A percentile compares a stretch with the other conserved stretches of the same genome.
These are phyloP conservation scores for Agonum fuliginosum DNA, from an alignment of 2,888 invertebrate species.

Conservation along the genomic window DNA sequence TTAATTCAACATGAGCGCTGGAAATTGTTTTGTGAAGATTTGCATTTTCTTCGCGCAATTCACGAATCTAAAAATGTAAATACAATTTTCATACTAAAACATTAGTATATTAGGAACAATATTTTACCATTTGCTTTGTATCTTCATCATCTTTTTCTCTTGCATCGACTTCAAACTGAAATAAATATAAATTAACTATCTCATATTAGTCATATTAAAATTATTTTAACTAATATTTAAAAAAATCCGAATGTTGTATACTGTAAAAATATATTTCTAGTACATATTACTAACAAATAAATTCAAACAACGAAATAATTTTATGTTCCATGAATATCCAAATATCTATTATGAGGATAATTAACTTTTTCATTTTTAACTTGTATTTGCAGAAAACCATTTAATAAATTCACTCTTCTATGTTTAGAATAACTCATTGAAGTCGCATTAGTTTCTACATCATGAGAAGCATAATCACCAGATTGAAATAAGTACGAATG, in stretches of 20 bases:
- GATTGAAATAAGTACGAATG: neutral
- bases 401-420: slow-evolving; percentile 3
- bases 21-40: slow-evolving; percentile 64
- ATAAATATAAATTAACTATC: slow-evolving; percentile 45
- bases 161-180: slow-evolving; percentile 40
- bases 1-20: slow-evolving; percentile 63
- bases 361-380: slow-evolving; percentile 27
- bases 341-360: slow-evolving; percentile 6
- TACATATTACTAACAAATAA: slow-evolving; percentile 20
- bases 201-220: slow-evolving; percentile 11
- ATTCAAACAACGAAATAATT: too few relatives aligned
- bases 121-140: slow-evolving; percentile 21
- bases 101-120: neutral
- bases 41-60: slow-evolving; percentile 64
- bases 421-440: slow-evolving; percentile 11
- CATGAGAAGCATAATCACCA: neutral
- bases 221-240: neutral
- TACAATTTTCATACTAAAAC: neutral
- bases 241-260: neutral
- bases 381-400: slow-evolving; percentile 13
- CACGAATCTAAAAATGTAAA: slow-evolving; percentile 22
- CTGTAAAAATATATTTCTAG: slow-evolving; percentile 16
- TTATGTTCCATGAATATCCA: neutral
- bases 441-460: too few relatives aligned
- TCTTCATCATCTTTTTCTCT: slow-evolving; percentile 15